Base-by-base conservation (phyloP, 2,113 vertebrate genomes). In the Coturnix japonica region DNA sequence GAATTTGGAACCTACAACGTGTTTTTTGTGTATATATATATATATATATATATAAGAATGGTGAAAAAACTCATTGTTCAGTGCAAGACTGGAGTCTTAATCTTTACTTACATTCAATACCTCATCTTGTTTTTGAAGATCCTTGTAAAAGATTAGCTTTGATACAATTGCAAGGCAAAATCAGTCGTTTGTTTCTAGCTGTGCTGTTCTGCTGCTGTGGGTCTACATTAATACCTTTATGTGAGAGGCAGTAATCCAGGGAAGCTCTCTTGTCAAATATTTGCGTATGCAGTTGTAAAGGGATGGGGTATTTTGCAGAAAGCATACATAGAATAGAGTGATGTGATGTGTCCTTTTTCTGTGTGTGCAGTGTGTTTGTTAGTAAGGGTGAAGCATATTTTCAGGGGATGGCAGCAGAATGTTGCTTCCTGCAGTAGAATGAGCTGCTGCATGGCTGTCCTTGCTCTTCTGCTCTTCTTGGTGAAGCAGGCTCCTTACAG, bases 311-410 rank as follows among this genome's bases (percentile, higher is more conserved):
- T 74, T 87, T 86, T 69, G 64, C 43, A 74, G 37, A 57, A 79
- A 26, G 54, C 23, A 46, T 3, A 11, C 21, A 12, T 53, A 41
- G 61, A 51, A 86, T 46, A 67, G 1, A 5, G 39, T 20, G 28
- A 3, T 63, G 4, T 63, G 13, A 57, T 67, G 25, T 41, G 61
- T 41, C 41, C 11, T 13, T 28, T 31, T 54, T 31, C 20, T 49
- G 31, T 26, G 23, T 9, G 31, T 44, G 3, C 53, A 44, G 22
- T 0, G 0, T 44, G 59, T 66, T 71, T 66, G 64, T 44, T 41
- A 43, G 31, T 37, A 33, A 51, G 23, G 37, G 28, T 56, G 49
- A n/a, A 22, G 9, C 51, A 35, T 73, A 21, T 69, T 53, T 31
- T 66, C 9, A 1, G 17, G 17, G 47, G 14, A 33, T 26, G 59